Percentiles rank a stretch among this genome's conserved stretches.
These are phyloP conservation scores for Epizoanthus illoricatus DNA, from an alignment of 92 coral and sea anemone genomes.

Conservation along the genomic window DNA sequence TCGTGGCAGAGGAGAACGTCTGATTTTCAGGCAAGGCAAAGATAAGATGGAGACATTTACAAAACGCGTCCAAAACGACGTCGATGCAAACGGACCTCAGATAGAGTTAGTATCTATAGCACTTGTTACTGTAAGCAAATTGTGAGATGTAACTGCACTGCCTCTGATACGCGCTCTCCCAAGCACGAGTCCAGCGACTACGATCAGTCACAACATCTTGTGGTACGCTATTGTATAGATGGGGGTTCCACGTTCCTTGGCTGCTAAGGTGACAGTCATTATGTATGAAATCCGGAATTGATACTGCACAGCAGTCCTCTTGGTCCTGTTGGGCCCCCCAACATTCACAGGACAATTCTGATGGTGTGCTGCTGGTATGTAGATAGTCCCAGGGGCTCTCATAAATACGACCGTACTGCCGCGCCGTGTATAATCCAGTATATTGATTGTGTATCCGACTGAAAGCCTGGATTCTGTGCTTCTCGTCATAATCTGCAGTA, in stretches of 20 bases:
- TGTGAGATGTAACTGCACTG: constrained; percentile 53
- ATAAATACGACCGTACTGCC: neutral
- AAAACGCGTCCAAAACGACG: no score
- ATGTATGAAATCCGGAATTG: neutral
- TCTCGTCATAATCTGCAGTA: neutral
- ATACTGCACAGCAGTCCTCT: neutral
- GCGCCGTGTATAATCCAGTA: neutral
- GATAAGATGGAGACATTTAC: no score
- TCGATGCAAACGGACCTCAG: neutral
- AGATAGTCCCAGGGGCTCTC: neutral
- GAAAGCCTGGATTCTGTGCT: no score
- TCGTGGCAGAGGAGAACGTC: no score
- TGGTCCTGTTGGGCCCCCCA: neutral
- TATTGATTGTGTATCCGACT: no score
- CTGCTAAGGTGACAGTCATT: neutral
- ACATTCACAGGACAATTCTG: neutral
- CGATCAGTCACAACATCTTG: constrained; percentile 20
- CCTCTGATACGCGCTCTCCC: constrained; percentile 70
- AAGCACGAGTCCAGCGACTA: constrained; percentile 61
- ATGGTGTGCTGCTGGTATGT: neutral
- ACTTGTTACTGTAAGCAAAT: constrained; percentile 35
- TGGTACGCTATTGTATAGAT: constrained; percentile 4
- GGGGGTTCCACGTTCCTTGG: neutral
- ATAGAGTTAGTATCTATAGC: neutral
- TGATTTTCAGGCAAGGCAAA: no score